These are phyloP conservation scores for Polypedilum pembai DNA, from an alignment of 1,140 invertebrate genomes.

Conservation along the genomic window DNA sequence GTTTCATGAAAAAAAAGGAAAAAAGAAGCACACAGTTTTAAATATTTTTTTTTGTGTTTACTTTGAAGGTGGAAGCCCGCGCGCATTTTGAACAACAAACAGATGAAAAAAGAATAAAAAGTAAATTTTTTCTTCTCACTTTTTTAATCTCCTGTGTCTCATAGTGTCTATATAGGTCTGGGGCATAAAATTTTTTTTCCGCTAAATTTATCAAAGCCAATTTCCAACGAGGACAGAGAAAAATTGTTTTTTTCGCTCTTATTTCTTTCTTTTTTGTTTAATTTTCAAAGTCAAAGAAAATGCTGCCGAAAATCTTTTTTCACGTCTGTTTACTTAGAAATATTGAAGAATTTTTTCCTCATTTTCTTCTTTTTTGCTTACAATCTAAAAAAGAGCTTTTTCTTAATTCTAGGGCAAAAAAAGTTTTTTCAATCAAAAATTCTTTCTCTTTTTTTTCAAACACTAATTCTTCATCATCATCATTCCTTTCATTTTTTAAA, in stretches of 20 bases:
- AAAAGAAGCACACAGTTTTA: conserved; percentile 2
- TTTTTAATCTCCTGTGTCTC: neutral
- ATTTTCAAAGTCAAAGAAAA: conserved; percentile 1
- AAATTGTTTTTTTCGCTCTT: neutral
- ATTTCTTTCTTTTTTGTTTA: neutral
- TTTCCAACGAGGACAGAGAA: neutral
- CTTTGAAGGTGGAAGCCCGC: conserved; percentile 25
- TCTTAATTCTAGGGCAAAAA: conserved; percentile 22
- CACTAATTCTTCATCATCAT: conserved; percentile 22
- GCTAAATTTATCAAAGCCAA: conserved; percentile 17
- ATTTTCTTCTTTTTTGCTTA: neutral
- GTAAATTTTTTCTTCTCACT: neutral
- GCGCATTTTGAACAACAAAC: conserved; percentile 9
- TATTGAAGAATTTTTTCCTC: neutral
- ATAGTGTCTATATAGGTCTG: neutral
- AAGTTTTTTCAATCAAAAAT: conserved; percentile 11
- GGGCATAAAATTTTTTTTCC: conserved; percentile 17
- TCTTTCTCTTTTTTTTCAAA: conserved; percentile 19
- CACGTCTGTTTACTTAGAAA: neutral
- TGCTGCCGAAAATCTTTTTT: neutral
- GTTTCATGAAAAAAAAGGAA: neutral
- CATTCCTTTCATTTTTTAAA: neutral
- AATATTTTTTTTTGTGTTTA: conserved; percentile 14
- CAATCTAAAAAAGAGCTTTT: neutral
- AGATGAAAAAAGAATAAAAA: neutral